Percentiles rank a stretch among this genome's conserved stretches.
These are phyloP conservation scores for Hyperoodon ampullatus DNA, from an alignment of 2,113 vertebrate genomes.

Conservation along the genomic window DNA sequence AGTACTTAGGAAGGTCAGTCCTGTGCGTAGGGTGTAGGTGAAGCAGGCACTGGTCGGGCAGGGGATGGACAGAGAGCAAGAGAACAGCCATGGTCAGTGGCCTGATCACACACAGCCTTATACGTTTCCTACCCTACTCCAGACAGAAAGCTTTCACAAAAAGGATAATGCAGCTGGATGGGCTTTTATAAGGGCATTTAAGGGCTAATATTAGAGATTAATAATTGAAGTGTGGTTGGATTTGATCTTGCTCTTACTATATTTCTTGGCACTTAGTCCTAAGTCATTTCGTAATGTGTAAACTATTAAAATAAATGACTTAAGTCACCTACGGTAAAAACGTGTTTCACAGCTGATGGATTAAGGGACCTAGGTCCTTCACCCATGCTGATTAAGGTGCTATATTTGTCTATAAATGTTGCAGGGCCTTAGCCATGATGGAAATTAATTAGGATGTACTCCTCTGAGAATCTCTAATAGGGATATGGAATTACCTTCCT, in stretches of 20 bases:
- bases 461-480: neutral
- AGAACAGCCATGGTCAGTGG: neutral
- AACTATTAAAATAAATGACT: conserved; percentile 44
- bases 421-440: neutral
- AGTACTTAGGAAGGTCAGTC: neutral
- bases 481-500: neutral
- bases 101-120: neutral
- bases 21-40: neutral
- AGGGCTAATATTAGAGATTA: neutral
- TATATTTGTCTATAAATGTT: neutral
- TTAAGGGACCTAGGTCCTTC: neutral
- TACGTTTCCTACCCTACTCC: neutral
- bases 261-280: conserved; percentile 3
- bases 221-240: neutral
- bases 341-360: conserved; percentile 7
- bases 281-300: conserved; percentile 44
- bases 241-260: neutral
- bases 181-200: neutral
- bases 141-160: neutral
- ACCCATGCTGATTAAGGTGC: neutral
- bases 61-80: neutral
- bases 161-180: neutral
- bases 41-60: neutral
- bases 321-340: neutral
- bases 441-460: neutral